These are phyloP conservation scores for Polydrusus cervinus DNA, from an alignment of 2,888 invertebrate genomes.

Conservation along the genomic window DNA sequence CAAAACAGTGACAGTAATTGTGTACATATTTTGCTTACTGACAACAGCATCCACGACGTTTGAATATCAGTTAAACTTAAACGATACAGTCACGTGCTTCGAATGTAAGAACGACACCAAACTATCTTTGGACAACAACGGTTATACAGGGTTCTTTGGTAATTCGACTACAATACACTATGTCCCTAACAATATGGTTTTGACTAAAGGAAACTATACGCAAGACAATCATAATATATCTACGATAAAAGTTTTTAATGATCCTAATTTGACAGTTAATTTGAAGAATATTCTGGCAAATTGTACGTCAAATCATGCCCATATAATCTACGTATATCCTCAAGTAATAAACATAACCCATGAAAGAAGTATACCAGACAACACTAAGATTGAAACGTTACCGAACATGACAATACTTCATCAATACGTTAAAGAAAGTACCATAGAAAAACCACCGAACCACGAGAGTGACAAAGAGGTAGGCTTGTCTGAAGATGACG, in stretches of 20 bases:
- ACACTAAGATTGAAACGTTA: constrained; percentile 32
- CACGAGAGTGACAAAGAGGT: neutral
- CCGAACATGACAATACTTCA: constrained; percentile 45
- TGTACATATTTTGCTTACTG: constrained; percentile 76
- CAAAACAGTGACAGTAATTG: constrained; percentile 76
- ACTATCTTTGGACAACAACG: constrained; percentile 28
- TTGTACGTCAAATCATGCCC: constrained; percentile 53
- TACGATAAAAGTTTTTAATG: constrained; percentile 21
- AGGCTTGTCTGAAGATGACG: neutral
- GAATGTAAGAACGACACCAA: constrained; percentile 56
- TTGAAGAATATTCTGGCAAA: constrained; percentile 48
- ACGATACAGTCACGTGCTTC: constrained; percentile 62
- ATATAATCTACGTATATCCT: constrained; percentile 53
- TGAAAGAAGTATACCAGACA: constrained; percentile 34
- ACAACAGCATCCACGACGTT: constrained; percentile 80
- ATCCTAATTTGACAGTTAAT: constrained; percentile 38
- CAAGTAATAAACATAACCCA: constrained; percentile 43
- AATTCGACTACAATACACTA: constrained; percentile 51
- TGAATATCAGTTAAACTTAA: constrained; percentile 75
- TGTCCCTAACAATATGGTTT: constrained; percentile 50
- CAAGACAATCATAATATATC: constrained; percentile 1
- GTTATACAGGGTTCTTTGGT: neutral
- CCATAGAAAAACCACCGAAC: constrained; percentile 26
- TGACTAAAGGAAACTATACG: neutral
- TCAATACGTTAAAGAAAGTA: constrained; percentile 20